These are phyloP conservation scores for Maniola hyperantus DNA, from an alignment of 2,888 invertebrate genomes.

Conservation along the genomic window DNA sequence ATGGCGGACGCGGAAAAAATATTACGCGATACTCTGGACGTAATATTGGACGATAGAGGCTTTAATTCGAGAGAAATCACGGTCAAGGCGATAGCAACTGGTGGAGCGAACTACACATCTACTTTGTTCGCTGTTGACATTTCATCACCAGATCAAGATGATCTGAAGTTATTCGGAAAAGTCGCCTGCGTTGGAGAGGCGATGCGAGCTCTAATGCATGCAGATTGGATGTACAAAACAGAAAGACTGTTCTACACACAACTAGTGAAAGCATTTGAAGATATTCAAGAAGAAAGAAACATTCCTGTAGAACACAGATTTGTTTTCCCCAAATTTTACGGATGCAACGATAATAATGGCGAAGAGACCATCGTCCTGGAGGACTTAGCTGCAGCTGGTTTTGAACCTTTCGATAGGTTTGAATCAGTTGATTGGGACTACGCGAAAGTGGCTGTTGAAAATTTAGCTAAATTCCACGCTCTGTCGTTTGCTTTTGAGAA, in stretches of 20 bases:
- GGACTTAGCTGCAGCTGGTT: slow-evolving; percentile 56
- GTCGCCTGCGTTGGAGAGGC: slow-evolving; percentile 53
- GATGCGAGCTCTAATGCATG: slow-evolving; percentile 45
- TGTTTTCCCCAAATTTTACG: slow-evolving; percentile 54
- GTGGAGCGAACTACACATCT: slow-evolving; percentile 60
- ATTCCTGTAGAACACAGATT: slow-evolving; percentile 50
- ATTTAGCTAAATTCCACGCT: slow-evolving; percentile 68
- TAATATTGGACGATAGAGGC: slow-evolving; percentile 47
- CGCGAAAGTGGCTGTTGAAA: slow-evolving; percentile 51
- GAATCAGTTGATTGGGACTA: slow-evolving; percentile 60
- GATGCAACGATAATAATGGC: slow-evolving; percentile 42
- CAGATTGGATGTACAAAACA: slow-evolving; percentile 48
- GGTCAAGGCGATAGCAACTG: slow-evolving; percentile 48
- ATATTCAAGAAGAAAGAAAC: slow-evolving; percentile 49
- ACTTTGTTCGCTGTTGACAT: slow-evolving; percentile 49
- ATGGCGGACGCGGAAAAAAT: slow-evolving; percentile 50
- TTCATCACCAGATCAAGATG: slow-evolving; percentile 42
- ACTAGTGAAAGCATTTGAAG: slow-evolving; percentile 48
- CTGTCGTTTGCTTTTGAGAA: slow-evolving; percentile 54
- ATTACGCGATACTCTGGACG: slow-evolving; percentile 44
- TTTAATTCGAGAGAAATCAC: slow-evolving; percentile 45
- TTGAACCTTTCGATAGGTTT: slow-evolving; percentile 52
- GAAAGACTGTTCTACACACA: slow-evolving; percentile 56
- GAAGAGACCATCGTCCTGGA: slow-evolving; percentile 62
- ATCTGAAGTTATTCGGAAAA: slow-evolving; percentile 45